Conservation (phyloP, 2,113 vertebrate species). For the Pteronura brasiliensis region DNA sequence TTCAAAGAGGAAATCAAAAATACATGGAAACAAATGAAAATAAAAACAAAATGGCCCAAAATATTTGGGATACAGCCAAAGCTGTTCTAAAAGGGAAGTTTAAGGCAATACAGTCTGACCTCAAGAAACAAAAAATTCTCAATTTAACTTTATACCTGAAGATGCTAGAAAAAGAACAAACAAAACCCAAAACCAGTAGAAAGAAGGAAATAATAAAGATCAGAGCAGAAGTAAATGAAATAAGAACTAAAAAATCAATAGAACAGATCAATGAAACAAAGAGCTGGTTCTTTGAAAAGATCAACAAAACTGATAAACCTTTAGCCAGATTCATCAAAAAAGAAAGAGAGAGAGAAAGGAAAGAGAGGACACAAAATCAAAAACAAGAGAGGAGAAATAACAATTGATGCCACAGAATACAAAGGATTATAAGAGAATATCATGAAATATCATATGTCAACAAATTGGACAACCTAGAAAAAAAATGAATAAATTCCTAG, state of each 20-base stretch:
- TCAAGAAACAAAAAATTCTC: neutral
- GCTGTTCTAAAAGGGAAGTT: neutral
- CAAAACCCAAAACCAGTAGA: neutral
- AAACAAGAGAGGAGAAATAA: neutral
- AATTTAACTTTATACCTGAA: neutral
- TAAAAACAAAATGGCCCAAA: neutral
- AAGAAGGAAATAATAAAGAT: neutral
- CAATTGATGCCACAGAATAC: neutral
- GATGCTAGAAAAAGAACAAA: neutral
- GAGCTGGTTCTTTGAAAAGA: too few species aligned
- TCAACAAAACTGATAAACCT: too few species aligned
- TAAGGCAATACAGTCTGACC: neutral
- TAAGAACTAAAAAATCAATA: too few species aligned
- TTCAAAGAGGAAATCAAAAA: neutral
- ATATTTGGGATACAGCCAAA: neutral
- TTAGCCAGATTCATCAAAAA: too few species aligned
- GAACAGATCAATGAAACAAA: too few species aligned
- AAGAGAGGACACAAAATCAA: neutral
- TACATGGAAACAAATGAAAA: neutral
- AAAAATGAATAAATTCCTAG: too few species aligned
- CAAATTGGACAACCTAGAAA: too few species aligned
- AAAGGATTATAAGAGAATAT: neutral
- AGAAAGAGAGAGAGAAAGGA: neutral
- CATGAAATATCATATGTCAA: neutral
- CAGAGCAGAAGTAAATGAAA: neutral